Evolutionary conservation across 1,140 invertebrate genomes (phyloP), one percentile per base, ranked within the genome.

Genomic region (Eufriesea mexicana): DNA sequence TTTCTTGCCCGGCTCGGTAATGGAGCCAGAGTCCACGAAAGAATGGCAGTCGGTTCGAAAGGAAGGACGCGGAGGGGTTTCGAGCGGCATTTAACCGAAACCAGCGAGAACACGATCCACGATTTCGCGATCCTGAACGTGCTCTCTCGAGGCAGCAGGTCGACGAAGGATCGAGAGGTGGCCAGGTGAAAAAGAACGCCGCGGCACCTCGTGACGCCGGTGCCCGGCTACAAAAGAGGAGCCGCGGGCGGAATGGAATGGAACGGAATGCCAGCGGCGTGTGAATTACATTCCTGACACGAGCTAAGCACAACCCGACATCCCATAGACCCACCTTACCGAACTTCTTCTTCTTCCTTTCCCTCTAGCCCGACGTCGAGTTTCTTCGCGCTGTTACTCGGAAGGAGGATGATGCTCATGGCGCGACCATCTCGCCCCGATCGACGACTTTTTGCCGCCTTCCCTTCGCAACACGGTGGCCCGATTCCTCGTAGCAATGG

Each of bases 281-380:
- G 92, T 92, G 91, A 93, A 93, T 93, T 92, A 92, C 90, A 92
- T 92, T 92, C 92, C 88, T 88, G 92, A 93, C 91, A 92, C 92
- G 91, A 88, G 70, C 90, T 91, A 91, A 90, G 86, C 91, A 86
- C 87, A 88, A 66, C 71, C 77, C 88, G 74, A 89, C 91, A 89
- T 90, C 88, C 86, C 79, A 89, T 85, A 88, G 79, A 89, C 89
- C 89, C 85, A 88, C 85, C 85, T 91, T 83, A 54, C 87, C 82
- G 71, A 89, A 89, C 87, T 91, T 85, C 83, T 90, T 89, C 73
- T 62, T 47, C 64, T 23, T 72, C 47, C n/a, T 55, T 18, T 20
- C 28, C 10, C 42, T 59, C 82, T 57, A 23, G 59, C 75, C 61
- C 42, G n/a, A 12, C 23, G 79, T 64, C 67, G 51, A 76, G 71